phyloP scores from a whole-genome alignment of 2,113 vertebrate genomes.

The Copsychus sechellarum region DNA sequence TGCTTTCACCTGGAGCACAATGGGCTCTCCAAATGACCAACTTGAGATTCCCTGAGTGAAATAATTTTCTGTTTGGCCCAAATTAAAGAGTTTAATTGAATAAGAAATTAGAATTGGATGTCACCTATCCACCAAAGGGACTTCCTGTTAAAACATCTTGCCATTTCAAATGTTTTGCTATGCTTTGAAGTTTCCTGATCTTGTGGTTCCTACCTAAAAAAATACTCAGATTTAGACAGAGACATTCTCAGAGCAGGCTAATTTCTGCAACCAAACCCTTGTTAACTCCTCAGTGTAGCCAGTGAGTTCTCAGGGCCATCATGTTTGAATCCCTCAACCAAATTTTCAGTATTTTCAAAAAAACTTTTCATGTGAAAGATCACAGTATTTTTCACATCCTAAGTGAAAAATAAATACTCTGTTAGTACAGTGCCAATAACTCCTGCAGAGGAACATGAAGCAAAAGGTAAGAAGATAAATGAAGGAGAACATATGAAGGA shows the following conservation, averaged over 20 bases:
- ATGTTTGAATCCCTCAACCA: not conserved
- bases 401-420: not conserved
- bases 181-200: not conserved
- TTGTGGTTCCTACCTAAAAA: not conserved
- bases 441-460: not conserved
- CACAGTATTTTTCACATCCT: not conserved
- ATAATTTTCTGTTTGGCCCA: not conserved
- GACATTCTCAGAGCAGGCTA: not conserved
- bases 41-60: not conserved
- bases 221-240: not conserved
- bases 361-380: not conserved
- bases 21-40: not conserved
- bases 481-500: not conserved
- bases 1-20: not conserved
- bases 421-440: not conserved
- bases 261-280: not conserved
- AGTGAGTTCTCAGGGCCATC: not conserved
- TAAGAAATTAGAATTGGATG: not conserved
- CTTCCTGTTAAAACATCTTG: not conserved
- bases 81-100: not conserved
- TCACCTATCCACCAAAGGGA: not conserved
- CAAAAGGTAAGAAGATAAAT: not conserved
- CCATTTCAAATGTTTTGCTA: not conserved
- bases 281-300: not conserved
- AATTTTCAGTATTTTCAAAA: not conserved